These are phyloP conservation scores for Euclidia mi DNA, from an alignment of 2,888 invertebrate genomes.

Conservation along the genomic window DNA sequence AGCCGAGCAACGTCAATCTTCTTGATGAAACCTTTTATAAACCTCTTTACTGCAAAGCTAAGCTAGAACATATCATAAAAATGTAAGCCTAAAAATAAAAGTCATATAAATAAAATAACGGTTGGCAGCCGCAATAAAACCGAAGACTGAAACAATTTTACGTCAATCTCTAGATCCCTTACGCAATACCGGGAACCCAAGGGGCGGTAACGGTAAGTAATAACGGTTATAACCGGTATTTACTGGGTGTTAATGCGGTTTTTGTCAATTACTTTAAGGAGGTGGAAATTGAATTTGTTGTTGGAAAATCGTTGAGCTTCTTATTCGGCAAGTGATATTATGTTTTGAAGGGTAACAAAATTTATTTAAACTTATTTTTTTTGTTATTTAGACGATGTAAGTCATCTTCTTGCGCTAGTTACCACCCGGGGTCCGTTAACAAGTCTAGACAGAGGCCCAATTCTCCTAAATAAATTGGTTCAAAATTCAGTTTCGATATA, in stretches of 20 bases:
- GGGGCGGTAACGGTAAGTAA: conserved; percentile 34
- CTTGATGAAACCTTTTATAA: too few relatives aligned
- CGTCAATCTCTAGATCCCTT: conserved; percentile 31
- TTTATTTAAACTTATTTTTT: too few relatives aligned
- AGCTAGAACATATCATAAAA: conserved; percentile 11
- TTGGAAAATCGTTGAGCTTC: conserved; percentile 1
- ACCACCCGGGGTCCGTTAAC: too few relatives aligned
- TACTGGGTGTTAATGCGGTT: conserved; percentile 35
- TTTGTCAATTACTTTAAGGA: conserved; percentile 29
- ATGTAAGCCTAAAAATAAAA: conserved; percentile 37
- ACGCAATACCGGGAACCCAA: conserved; percentile 23
- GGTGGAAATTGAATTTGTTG: conserved; percentile 16
- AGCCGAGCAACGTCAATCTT: too few relatives aligned
- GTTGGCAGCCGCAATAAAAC: conserved; percentile 42
- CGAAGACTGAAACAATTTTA: conserved; percentile 44
- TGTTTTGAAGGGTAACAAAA: too few relatives aligned
- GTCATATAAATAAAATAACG: conserved; percentile 39
- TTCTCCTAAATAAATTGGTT: too few relatives aligned
- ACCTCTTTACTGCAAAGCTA: conserved; percentile 20
- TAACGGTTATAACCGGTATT: conserved; percentile 22
- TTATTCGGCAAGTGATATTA: too few relatives aligned
- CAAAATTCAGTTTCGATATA: too few relatives aligned
- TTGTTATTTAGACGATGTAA: too few relatives aligned
- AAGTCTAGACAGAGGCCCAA: too few relatives aligned
- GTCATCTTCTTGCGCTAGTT: too few relatives aligned